These are phyloP conservation scores for Lathronympha strigana DNA, from an alignment of 2,888 invertebrate species.

Conservation along the genomic window DNA sequence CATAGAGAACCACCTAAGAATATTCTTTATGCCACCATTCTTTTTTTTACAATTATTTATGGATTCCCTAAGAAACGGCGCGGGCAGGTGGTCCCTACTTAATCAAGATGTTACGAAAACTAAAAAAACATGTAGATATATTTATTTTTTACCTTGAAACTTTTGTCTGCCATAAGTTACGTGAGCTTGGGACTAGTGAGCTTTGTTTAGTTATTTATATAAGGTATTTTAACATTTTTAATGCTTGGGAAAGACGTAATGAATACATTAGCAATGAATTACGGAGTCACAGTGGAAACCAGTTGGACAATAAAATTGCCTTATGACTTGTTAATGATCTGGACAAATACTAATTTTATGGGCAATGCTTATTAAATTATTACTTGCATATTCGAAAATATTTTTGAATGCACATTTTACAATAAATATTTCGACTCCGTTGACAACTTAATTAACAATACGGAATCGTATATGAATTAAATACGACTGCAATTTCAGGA, in stretches of 20 bases:
- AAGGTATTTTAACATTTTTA: slow-evolving; percentile 75
- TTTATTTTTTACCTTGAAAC: slow-evolving; percentile 77
- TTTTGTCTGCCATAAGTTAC: slow-evolving; percentile 74
- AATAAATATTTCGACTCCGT: slow-evolving; percentile 13
- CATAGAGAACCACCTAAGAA: slow-evolving; percentile 71
- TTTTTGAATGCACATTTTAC: slow-evolving; percentile 14
- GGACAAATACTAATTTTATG: slow-evolving; percentile 67
- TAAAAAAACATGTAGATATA: slow-evolving; percentile 70
- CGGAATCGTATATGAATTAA: neutral
- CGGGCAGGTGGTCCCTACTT: slow-evolving; percentile 82
- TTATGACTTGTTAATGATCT: slow-evolving; percentile 71
- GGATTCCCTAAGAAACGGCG: slow-evolving; percentile 67
- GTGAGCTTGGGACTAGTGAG: slow-evolving; percentile 59
- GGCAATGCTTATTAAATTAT: slow-evolving; percentile 51
- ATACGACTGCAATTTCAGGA: slow-evolving; percentile 3
- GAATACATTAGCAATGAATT: slow-evolving; percentile 81
- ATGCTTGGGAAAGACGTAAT: slow-evolving; percentile 79
- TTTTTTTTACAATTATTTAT: slow-evolving; percentile 76
- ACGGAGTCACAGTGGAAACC: slow-evolving; percentile 60
- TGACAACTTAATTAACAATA: slow-evolving; percentile 23
- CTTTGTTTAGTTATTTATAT: slow-evolving; percentile 77
- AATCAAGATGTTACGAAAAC: slow-evolving; percentile 83
- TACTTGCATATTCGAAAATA: slow-evolving; percentile 45
- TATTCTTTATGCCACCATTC: slow-evolving; percentile 77
- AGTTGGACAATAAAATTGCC: slow-evolving; percentile 68